A percentile compares a stretch with the other conserved stretches of the same genome.
Evolutionary conservation across 1,140 invertebrate genomes (phyloP).

Genomic region (Gyrodactylus salaris): DNA sequence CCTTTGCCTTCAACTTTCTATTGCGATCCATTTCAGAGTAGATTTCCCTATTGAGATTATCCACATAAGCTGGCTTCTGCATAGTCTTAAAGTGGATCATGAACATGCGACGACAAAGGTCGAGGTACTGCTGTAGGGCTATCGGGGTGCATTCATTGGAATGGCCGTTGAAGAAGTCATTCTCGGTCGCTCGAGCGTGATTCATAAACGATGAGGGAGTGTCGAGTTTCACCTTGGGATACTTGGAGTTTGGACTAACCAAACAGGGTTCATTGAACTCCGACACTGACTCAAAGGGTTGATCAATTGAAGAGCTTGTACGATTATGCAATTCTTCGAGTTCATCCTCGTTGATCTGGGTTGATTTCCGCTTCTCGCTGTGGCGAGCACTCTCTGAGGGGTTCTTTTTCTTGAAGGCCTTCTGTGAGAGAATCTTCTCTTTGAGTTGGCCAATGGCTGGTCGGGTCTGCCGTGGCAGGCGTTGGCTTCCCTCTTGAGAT

Average conservation of each 20-base stretch:
- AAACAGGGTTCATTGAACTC: background rate
- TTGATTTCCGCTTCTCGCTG: background rate
- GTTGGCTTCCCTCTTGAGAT: background rate
- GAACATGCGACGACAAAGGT: background rate
- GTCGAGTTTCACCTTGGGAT: background rate
- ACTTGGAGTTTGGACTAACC: background rate
- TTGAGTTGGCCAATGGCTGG: background rate
- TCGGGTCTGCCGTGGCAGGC: background rate
- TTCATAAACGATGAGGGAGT: background rate
- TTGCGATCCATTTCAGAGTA: background rate
- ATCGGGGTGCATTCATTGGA: background rate
- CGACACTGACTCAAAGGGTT: background rate
- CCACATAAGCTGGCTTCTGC: background rate
- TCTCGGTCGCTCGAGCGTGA: background rate
- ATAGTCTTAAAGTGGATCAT: background rate
- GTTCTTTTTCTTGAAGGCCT: background rate
- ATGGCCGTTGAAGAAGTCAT: background rate
- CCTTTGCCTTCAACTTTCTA: background rate
- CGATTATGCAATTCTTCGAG: background rate
- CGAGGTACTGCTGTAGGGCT: background rate
- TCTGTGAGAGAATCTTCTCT: background rate
- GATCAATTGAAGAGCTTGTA: background rate
- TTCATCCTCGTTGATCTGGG: background rate
- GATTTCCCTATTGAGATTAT: background rate
- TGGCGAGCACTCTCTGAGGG: background rate